Evolutionary conservation across 2,113 vertebrate species (phyloP).

Genomic region (Gymnocephalus cernua): DNA sequence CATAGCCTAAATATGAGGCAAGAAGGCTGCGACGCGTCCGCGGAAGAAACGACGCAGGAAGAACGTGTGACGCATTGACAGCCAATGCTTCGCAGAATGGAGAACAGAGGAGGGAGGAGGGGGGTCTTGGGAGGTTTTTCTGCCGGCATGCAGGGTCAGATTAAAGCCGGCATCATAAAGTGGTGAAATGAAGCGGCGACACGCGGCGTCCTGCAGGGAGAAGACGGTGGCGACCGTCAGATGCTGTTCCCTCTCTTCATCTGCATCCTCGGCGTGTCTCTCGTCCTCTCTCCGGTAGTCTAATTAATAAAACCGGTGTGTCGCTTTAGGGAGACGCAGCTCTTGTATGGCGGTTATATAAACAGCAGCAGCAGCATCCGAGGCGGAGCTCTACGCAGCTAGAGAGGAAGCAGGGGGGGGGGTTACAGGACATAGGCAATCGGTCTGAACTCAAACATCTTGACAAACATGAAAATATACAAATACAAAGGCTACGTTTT

Average conservation of each 20-base stretch:
- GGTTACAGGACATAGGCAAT: too few species aligned
- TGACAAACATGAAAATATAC: too few species aligned
- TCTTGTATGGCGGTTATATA: slow-evolving; percentile 48
- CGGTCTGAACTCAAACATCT: too few species aligned
- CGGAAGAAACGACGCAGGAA: slow-evolving; percentile 32
- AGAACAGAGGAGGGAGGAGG: slow-evolving; percentile 16
- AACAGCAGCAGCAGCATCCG: slow-evolving; percentile 53
- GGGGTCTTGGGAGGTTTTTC: slow-evolving; percentile 3
- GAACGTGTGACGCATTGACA: slow-evolving; percentile 44
- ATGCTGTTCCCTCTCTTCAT: slow-evolving; percentile 39
- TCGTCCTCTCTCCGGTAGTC: background rate
- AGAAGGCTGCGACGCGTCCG: background rate
- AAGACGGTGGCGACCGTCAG: slow-evolving; percentile 24
- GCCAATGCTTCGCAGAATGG: slow-evolving; percentile 23
- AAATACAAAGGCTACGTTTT: too few species aligned
- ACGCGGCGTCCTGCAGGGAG: slow-evolving; percentile 8
- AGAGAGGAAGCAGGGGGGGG: background rate
- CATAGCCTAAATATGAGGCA: slow-evolving; percentile 1
- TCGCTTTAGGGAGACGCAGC: slow-evolving; percentile 57
- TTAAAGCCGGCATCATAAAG: slow-evolving; percentile 29
- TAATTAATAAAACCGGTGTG: slow-evolving; percentile 37
- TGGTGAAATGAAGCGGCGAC: slow-evolving; percentile 6
- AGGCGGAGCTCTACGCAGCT: slow-evolving; percentile 57
- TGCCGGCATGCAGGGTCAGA: slow-evolving; percentile 28
- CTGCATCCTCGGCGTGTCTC: slow-evolving; percentile 62